A percentile compares a stretch with the other conserved stretches of the same genome.
Evolutionary conservation across 1,140 invertebrate genomes (phyloP).

Genomic region (Drosophila mayri): DNA sequence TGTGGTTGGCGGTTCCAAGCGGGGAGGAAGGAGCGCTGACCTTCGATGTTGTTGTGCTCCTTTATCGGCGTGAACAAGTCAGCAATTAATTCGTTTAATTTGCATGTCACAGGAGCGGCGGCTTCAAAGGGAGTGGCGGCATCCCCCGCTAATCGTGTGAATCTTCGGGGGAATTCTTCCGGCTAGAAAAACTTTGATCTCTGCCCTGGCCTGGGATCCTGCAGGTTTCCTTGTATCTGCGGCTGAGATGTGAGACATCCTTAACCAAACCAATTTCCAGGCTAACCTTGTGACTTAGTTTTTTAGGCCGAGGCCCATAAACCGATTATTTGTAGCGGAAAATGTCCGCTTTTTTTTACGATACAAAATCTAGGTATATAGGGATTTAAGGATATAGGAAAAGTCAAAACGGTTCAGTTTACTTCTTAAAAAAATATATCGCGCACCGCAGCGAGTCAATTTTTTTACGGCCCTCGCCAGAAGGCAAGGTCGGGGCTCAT

Average conservation of each 20-base stretch:
- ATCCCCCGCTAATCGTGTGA: conserved; percentile 37
- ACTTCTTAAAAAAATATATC: conserved; percentile 65
- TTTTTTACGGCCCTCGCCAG: conserved; percentile 52
- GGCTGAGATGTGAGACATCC: conserved; percentile 1
- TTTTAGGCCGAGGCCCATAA: conserved; percentile 65
- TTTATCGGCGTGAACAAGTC: conserved; percentile 62
- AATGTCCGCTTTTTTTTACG: conserved; percentile 58
- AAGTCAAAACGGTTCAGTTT: conserved; percentile 36
- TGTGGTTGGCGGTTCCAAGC: conserved; percentile 16
- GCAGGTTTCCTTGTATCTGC: conserved; percentile 53
- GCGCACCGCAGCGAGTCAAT: conserved; percentile 79
- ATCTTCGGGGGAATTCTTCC: conserved; percentile 47
- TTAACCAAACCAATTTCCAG: conserved; percentile 1
- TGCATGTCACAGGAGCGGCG: conserved; percentile 55
- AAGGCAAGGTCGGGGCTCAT: conserved; percentile 57
- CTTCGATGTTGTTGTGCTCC: neutral
- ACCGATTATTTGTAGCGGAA: conserved; percentile 62
- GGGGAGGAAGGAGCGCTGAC: neutral
- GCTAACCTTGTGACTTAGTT: conserved; percentile 49
- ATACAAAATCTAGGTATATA: conserved; percentile 34
- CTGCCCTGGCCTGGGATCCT: conserved; percentile 19
- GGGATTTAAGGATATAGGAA: conserved; percentile 10
- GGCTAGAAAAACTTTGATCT: conserved; percentile 40
- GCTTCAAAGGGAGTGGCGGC: conserved; percentile 32
- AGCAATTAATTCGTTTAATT: conserved; percentile 67